Evolutionary conservation across 2,888 invertebrate species (phyloP).

Genomic region (Hydrotaea cyrtoneurina): DNA sequence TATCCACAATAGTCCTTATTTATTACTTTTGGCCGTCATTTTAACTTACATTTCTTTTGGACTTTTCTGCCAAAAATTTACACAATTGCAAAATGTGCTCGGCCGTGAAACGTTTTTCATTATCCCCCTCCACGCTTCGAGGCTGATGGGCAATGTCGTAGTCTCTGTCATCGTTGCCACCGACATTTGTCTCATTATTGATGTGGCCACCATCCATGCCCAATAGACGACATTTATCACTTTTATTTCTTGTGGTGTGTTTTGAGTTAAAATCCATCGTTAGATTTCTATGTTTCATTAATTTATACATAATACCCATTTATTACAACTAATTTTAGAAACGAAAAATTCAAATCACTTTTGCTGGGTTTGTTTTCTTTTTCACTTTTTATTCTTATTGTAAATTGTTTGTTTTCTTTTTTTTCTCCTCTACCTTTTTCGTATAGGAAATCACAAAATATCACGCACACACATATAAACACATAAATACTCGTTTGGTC

Average conservation of each 20-base stretch:
- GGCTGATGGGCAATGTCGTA: background rate
- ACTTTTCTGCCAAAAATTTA: constrained; percentile 77
- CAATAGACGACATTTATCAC: constrained; percentile 54
- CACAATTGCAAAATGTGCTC: constrained; percentile 76
- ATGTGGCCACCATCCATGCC: constrained; percentile 27
- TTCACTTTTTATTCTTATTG: constrained; percentile 12
- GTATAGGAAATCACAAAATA: constrained; percentile 23
- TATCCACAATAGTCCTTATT: no score
- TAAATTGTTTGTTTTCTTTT: background rate
- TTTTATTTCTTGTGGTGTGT: constrained; percentile 51
- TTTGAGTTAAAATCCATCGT: constrained; percentile 69
- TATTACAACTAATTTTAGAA: constrained; percentile 26
- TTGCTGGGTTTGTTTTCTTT: background rate
- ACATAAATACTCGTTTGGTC: background rate
- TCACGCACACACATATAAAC: constrained; percentile 3
- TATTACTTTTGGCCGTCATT: background rate
- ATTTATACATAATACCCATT: constrained; percentile 77
- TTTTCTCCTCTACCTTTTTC: background rate
- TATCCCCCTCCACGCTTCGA: constrained; percentile 39
- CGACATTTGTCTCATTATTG: constrained; percentile 56
- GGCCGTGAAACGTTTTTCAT: constrained; percentile 72
- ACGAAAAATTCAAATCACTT: background rate
- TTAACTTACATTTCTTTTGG: constrained; percentile 73
- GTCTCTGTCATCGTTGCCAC: constrained; percentile 69
- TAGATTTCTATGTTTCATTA: constrained; percentile 73